Percentiles rank a stretch among this genome's conserved stretches.
Conservation (phyloP, 1,140 invertebrate species). For the Ips nitidus region DNA sequence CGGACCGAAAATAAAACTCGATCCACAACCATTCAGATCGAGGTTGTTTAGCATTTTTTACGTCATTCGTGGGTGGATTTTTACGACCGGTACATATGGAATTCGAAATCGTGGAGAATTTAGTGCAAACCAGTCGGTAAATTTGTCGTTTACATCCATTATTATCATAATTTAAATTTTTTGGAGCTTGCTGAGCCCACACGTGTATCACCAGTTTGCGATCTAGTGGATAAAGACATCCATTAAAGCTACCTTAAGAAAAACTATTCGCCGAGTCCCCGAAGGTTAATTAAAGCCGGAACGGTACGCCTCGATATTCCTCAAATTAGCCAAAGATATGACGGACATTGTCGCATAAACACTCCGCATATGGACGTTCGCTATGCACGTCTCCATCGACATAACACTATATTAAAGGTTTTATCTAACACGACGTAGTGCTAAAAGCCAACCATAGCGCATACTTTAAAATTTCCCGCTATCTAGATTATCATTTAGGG, state of each 20-base stretch:
- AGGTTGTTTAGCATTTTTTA: too few relatives aligned
- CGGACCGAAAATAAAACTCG: too few relatives aligned
- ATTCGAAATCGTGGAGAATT: constrained; percentile 14
- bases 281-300: not conserved
- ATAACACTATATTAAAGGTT: constrained; percentile 37
- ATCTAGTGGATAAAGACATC: not conserved
- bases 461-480: constrained; percentile 37
- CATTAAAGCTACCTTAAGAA: not conserved
- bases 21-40: too few relatives aligned
- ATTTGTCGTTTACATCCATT: constrained; percentile 9
- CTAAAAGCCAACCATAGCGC: constrained; percentile 34
- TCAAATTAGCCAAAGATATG: constrained; percentile 26
- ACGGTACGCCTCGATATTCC: not conserved
- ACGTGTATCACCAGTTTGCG: not conserved
- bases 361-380: constrained; percentile 29
- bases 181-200: not conserved
- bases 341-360: constrained; percentile 24
- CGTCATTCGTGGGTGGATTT: not conserved
- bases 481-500: constrained; percentile 31
- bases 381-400: constrained; percentile 24
- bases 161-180: constrained; percentile 10
- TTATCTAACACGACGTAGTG: constrained; percentile 36
- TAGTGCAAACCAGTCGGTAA: constrained; percentile 10
- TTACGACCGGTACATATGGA: constrained; percentile 5
- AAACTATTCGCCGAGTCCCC: not conserved